Evolutionary conservation across 2,888 invertebrate species (phyloP).

Genomic region (Drosophila emarginata): DNA sequence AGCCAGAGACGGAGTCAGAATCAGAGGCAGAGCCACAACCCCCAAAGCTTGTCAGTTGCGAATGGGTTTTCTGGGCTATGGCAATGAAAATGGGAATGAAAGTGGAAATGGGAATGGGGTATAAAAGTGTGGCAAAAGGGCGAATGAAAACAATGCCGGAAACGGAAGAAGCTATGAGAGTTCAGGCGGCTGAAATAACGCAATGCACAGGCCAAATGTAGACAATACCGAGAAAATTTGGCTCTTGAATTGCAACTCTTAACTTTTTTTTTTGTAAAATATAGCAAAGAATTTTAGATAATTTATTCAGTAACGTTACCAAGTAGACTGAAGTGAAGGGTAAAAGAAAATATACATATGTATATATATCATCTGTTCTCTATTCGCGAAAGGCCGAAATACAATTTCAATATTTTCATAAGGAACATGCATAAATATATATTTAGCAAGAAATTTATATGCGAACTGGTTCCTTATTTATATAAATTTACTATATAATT

Average conservation of each 20-base stretch:
- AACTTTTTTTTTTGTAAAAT: slow-evolving; percentile 5
- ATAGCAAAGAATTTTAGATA: slow-evolving; percentile 22
- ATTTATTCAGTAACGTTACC: slow-evolving; percentile 21
- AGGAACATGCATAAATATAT: too few species aligned
- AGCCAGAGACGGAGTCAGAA: slow-evolving; percentile 1
- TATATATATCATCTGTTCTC: too few species aligned
- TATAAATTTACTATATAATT: too few species aligned
- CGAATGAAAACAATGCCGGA: slow-evolving; percentile 62
- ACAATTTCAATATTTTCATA: too few species aligned
- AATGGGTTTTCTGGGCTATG: slow-evolving; percentile 7
- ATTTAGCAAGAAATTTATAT: too few species aligned
- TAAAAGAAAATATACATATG: too few species aligned
- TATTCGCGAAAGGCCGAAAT: too few species aligned
- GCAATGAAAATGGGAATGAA: not conserved
- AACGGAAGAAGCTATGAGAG: slow-evolving; percentile 59
- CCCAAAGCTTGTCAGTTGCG: slow-evolving; percentile 33
- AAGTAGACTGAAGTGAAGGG: not conserved
- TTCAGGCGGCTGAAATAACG: slow-evolving; percentile 34
- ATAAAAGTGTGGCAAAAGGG: slow-evolving; percentile 31
- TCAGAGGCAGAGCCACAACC: not conserved
- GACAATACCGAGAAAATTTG: slow-evolving; percentile 46
- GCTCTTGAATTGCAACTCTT: slow-evolving; percentile 16
- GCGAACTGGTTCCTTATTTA: too few species aligned
- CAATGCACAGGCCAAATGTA: slow-evolving; percentile 40
- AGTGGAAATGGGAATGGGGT: slow-evolving; percentile 29